Evolutionary conservation across 2,113 vertebrate species (phyloP).

Genomic region (Anoplopoma fimbria): DNA sequence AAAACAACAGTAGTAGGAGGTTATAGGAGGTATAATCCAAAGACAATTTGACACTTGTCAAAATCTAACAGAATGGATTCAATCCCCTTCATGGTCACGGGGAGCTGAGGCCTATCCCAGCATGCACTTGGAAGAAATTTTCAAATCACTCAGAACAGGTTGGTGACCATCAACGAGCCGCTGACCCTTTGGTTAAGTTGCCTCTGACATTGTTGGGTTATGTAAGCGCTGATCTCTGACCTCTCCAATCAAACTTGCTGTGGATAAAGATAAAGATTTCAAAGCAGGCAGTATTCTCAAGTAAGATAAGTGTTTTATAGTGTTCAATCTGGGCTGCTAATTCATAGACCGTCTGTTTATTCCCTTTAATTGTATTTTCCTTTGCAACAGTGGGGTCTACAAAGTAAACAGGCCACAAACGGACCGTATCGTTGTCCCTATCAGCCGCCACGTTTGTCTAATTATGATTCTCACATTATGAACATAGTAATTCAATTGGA

Average conservation of each 20-base stretch:
- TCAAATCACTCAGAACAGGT: constrained; percentile 18
- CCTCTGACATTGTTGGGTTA: constrained; percentile 1
- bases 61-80: constrained; percentile 15
- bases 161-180: neutral
- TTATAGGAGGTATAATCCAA: neutral
- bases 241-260: neutral
- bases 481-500: neutral
- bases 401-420: neutral
- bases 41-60: neutral
- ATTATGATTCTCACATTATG: neutral
- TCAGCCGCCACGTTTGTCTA: neutral
- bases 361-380: neutral
- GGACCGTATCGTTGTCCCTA: neutral
- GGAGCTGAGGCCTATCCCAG: constrained; percentile 15
- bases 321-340: neutral
- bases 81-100: constrained; percentile 26
- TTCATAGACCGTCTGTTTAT: neutral
- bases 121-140: constrained; percentile 26
- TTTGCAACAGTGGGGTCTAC: neutral
- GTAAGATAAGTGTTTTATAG: neutral
- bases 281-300: neutral
- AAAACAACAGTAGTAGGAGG: neutral
- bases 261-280: neutral
- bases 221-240: constrained; percentile 8
- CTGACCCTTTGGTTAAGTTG: constrained; percentile 36